Percentiles rank a stretch among this genome's conserved stretches.
Evolutionary conservation across 2,888 invertebrate genomes (phyloP).

Genomic region (Lasioglossum leucozonium): DNA sequence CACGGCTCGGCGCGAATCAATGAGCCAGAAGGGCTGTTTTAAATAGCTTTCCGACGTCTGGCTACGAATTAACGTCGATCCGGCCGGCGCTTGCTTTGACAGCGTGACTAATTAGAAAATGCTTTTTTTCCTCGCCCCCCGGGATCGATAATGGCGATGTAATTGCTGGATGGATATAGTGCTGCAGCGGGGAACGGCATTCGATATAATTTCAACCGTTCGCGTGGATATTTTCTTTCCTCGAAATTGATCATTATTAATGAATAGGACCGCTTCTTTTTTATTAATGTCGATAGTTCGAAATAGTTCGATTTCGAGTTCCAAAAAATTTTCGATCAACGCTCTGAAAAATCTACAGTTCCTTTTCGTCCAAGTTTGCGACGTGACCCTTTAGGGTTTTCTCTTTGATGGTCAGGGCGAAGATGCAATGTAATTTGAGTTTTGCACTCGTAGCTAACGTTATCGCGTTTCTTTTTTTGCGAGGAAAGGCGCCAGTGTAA

Average conservation of each 20-base stretch:
- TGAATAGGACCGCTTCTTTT: background rate
- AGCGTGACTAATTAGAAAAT: constrained; percentile 26
- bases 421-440: background rate
- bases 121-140: background rate
- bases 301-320: background rate
- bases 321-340: too few species aligned
- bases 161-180: background rate
- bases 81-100: background rate
- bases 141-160: background rate
- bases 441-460: background rate
- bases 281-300: background rate
- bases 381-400: background rate
- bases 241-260: background rate
- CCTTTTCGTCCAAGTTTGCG: background rate
- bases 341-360: too few species aligned
- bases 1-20: background rate
- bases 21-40: constrained; percentile 20
- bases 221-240: background rate
- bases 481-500: background rate
- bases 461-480: background rate
- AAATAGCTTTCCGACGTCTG: constrained; percentile 12
- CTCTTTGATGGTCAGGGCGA: background rate
- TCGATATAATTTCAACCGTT: background rate
- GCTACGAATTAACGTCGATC: constrained; percentile 17
- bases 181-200: background rate